Evolutionary conservation across 2,888 invertebrate species (phyloP).

Genomic region (Cheilosia vernalis): DNA sequence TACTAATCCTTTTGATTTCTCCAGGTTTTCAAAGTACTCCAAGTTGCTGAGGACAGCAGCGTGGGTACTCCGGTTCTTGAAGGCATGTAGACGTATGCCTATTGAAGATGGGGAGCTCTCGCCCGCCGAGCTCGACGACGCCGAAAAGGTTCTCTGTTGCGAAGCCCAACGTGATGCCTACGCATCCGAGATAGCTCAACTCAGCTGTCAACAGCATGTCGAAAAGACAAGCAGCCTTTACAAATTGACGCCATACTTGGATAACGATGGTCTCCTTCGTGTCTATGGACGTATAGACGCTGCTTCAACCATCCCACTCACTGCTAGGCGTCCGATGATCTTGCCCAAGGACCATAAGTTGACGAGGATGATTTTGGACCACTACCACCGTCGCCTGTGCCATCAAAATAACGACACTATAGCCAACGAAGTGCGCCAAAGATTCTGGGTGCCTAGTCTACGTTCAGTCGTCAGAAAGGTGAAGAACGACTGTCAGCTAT

Average conservation of each 20-base stretch:
- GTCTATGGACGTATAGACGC: not conserved
- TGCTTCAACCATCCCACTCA: not conserved
- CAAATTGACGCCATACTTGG: not conserved
- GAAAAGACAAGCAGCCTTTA: not conserved
- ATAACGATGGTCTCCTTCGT: not conserved
- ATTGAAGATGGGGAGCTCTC: not conserved
- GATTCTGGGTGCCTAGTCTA: not conserved
- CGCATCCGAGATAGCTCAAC: not conserved
- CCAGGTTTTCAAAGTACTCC: no score
- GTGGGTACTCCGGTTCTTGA: not conserved
- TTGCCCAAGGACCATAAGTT: not conserved
- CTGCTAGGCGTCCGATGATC: not conserved
- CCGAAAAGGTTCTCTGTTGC: not conserved
- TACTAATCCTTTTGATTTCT: no score
- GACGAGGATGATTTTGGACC: not conserved
- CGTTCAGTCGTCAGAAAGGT: not conserved
- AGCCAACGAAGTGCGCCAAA: not conserved
- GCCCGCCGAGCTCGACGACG: not conserved
- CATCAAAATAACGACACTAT: not conserved
- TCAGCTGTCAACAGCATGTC: not conserved
- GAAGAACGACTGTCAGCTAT: not conserved
- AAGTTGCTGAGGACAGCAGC: no score
- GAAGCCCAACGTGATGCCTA: not conserved
- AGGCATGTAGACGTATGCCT: not conserved
- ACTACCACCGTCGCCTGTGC: not conserved